Evolutionary conservation across 2,888 invertebrate species (phyloP), one percentile per base, ranked within the genome.

Genomic region (Sphinx pinastri): DNA sequence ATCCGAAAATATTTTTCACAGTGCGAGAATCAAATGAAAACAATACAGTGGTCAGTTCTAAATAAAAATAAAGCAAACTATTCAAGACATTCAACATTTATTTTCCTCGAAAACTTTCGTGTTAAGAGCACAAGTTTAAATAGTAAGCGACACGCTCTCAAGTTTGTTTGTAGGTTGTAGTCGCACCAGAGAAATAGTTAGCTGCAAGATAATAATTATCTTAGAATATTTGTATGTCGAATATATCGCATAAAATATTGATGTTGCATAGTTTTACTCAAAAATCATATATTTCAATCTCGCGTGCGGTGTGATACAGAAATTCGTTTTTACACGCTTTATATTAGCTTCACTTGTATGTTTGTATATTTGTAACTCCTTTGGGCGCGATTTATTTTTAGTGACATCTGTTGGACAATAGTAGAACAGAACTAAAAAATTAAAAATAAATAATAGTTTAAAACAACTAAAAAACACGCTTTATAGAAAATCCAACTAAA

Each of bases 61-160:
- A 16, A 55, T 19, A 55, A 19, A 54, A 13, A 52, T 5, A 52
- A 14, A n/a, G 16, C 16, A 55, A 16, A 55, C 54, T 55, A 7
- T 55, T 16, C 16, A 16, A 63, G 47, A 63, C 60, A 47, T 47
- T 49, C 47, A 63, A 47, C 47, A 63, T 63, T 60, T 63, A 63
- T 63, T 19, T 16, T 16, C 60, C 47, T 12, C 47, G 13, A 63
- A 63, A 63, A 63, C 47, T 47, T 47, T 60, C 31, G 60, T 60
- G 38, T 45, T 63, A 63, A 47, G 13, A 63, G 60, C 60, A 19
- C 47, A 63, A 63, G 47, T 63, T 63, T 31, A 47, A 49, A 63
- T 49, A 63, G 55, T 19, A 6, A 55, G 55, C 49, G 47, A 12
- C 19, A 49, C 55, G 19, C 47, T 49, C 47, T 47, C 63, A 63